A percentile compares a stretch with the other conserved stretches of the same genome.
phyloP scores from a whole-genome alignment of 1,140 invertebrate genomes.

The Bilobella aurantiaca region DNA sequence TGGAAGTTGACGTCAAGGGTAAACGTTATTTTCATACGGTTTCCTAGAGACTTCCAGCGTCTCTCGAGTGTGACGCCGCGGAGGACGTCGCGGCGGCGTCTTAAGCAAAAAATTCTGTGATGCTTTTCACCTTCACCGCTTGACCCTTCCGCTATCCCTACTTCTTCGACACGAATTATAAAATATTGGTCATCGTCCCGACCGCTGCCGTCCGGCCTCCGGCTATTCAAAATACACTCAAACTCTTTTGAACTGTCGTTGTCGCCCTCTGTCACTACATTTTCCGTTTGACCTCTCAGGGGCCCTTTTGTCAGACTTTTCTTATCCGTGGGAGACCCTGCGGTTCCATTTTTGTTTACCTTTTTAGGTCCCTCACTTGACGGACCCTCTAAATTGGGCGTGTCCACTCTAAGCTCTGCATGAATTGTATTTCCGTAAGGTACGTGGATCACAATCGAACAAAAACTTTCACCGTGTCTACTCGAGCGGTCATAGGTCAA shows the following conservation, averaged over 20 bases:
- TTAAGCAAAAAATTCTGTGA: background rate
- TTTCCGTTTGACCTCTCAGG: too few relatives aligned
- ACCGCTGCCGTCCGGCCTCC: background rate
- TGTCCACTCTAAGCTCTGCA: slow-evolving; percentile 13
- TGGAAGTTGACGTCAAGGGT: slow-evolving; percentile 21
- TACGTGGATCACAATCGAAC: slow-evolving; percentile 32
- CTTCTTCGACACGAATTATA: background rate
- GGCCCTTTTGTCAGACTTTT: background rate
- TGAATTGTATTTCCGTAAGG: slow-evolving; percentile 31
- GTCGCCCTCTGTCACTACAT: too few relatives aligned
- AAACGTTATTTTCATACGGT: slow-evolving; percentile 26
- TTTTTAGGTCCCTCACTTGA: too few relatives aligned
- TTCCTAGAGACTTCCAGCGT: slow-evolving; percentile 27
- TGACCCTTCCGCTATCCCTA: background rate
- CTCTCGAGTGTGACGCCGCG: background rate
- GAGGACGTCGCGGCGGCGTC: background rate
- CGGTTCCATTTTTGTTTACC: background rate
- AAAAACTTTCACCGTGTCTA: slow-evolving; percentile 24
- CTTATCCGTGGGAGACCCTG: background rate
- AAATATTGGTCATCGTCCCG: background rate
- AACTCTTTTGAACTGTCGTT: background rate
- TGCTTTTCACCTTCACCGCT: background rate
- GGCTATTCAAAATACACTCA: background rate
- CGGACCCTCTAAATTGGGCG: background rate
- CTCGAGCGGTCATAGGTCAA: slow-evolving; percentile 22